These are phyloP conservation scores for Caenorhabditis sp. DNA, from an alignment of 2,888 invertebrate genomes.

Conservation along the genomic window DNA sequence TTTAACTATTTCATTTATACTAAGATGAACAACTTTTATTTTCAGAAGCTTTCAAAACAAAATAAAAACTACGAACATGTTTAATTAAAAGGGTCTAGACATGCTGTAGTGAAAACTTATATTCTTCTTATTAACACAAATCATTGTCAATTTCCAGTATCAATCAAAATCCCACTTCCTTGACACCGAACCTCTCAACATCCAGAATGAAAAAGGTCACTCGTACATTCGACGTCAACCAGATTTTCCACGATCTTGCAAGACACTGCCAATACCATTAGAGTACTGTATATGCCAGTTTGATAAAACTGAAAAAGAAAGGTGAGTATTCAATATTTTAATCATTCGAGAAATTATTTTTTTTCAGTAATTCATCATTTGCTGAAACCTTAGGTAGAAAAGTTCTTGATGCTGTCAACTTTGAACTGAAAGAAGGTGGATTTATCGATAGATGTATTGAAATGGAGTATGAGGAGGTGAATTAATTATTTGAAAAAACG, in stretches of 20 bases:
- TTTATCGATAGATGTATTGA: slow-evolving; percentile 19
- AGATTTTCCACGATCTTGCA: slow-evolving; percentile 32
- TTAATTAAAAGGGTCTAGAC: too few relatives aligned
- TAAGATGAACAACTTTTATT: too few relatives aligned
- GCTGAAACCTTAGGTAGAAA: slow-evolving; percentile 14
- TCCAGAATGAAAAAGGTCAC: slow-evolving; percentile 37
- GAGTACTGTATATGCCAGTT: slow-evolving; percentile 54
- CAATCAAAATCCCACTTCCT: slow-evolving; percentile 23
- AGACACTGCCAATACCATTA: slow-evolving; percentile 43
- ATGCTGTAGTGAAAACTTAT: too few relatives aligned
- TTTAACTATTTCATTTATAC: too few relatives aligned
- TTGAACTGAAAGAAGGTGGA: slow-evolving; percentile 11
- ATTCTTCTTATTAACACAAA: too few relatives aligned
- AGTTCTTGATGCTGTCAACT: slow-evolving; percentile 17
- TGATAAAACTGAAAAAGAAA: slow-evolving; percentile 7
- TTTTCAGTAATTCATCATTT: slow-evolving; percentile 19
- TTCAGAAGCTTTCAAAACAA: too few relatives aligned
- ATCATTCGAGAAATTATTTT: background rate
- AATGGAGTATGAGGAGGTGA: slow-evolving; percentile 33
- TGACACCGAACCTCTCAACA: slow-evolving; percentile 12
- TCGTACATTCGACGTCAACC: slow-evolving; percentile 47
- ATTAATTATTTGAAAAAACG: background rate
- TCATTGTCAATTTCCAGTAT: too few relatives aligned
- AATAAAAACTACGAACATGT: too few relatives aligned
- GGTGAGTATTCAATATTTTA: slow-evolving; percentile 7